phyloP scores from a whole-genome alignment of 2,888 invertebrate genomes.

The Leucoptera coffeella region DNA sequence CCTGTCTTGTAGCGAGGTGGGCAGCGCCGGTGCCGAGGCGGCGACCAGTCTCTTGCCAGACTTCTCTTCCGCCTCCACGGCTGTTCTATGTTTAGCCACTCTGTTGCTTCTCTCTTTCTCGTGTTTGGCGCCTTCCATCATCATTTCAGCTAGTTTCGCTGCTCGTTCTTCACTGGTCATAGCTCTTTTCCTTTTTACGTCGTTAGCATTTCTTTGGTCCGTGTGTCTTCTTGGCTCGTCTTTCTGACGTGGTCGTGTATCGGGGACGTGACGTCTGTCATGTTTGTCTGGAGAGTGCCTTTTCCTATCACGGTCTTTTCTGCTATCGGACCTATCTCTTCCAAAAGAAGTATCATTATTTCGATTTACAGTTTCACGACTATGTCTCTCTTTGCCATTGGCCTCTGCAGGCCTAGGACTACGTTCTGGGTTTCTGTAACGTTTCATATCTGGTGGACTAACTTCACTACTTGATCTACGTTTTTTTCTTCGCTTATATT shows the following conservation, averaged over 20 bases:
- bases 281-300: slow-evolving; percentile 1
- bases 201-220: slow-evolving; percentile 10
- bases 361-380: no score
- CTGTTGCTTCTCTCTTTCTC: slow-evolving; percentile 60
- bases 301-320: neutral
- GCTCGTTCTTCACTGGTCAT: slow-evolving; percentile 44
- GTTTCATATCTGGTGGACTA: no score
- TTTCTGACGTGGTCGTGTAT: no score
- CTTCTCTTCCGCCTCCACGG: slow-evolving; percentile 35
- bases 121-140: slow-evolving; percentile 67
- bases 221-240: no score
- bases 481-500: slow-evolving; percentile 46
- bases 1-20: slow-evolving; percentile 72
- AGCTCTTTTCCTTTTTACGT: slow-evolving; percentile 11
- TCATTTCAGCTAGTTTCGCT: slow-evolving; percentile 67
- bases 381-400: no score
- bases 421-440: no score
- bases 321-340: slow-evolving; percentile 48
- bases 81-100: slow-evolving; percentile 58
- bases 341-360: no score
- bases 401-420: no score
- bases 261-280: no score
- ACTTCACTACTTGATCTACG: no score
- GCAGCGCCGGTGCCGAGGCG: slow-evolving; percentile 59
- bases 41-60: slow-evolving; percentile 54